Conservation (phyloP, 1,140 invertebrate genomes). For the Probaryconus sp. region DNA sequence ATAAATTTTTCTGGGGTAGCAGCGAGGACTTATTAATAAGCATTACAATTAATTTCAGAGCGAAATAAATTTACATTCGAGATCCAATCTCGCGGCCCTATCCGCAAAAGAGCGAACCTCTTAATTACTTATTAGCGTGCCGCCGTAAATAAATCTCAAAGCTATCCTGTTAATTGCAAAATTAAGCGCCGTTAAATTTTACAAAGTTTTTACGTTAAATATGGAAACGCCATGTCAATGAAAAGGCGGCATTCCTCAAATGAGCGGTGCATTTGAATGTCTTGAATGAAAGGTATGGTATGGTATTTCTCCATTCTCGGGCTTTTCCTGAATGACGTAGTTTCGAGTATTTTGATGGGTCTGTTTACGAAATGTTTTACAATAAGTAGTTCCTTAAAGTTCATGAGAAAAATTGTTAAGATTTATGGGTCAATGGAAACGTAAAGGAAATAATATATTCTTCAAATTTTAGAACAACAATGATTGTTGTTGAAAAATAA, state of each 20-base stretch:
- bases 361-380: no score
- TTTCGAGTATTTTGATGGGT: no score
- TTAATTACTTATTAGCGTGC: constrained; percentile 19
- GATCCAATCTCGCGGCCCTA: constrained; percentile 13
- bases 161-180: constrained; percentile 26
- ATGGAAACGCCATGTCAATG: constrained; percentile 8
- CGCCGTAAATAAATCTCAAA: constrained; percentile 19
- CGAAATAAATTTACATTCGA: constrained; percentile 1
- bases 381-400: no score
- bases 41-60: no score
- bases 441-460: no score
- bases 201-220: constrained; percentile 1
- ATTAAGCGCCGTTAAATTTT: constrained; percentile 14
- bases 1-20: no score
- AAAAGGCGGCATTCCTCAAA: constrained; percentile 35
- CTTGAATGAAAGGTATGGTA: constrained; percentile 28
- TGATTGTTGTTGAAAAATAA: no score
- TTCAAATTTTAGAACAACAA: no score
- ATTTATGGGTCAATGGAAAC: no score
- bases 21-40: no score
- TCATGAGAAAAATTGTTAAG: no score
- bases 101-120: not conserved
- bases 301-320: constrained; percentile 5
- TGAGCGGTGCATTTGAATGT: constrained; percentile 22
- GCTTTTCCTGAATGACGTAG: constrained; percentile 31